Evolutionary conservation across 2,113 vertebrate genomes (phyloP).

Genomic region (Trogon surrucura): DNA sequence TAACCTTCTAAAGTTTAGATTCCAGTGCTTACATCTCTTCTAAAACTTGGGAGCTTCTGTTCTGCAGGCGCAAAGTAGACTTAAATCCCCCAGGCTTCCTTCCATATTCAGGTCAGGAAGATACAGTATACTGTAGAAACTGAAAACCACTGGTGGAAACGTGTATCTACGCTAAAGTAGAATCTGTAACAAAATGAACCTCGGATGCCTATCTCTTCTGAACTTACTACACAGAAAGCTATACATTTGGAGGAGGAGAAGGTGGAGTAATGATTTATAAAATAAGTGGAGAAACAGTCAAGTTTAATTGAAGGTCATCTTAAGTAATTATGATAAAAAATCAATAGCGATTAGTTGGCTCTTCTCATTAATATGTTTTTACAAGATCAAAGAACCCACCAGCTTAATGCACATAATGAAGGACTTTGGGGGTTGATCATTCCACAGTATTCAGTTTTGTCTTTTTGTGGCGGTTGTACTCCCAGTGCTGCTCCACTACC

Average conservation of each 20-base stretch:
- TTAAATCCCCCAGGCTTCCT: neutral
- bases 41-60: neutral
- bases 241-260: neutral
- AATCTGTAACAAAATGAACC: conserved; percentile 17
- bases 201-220: neutral
- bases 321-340: neutral
- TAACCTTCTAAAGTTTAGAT: neutral
- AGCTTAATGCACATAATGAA: neutral
- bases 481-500: neutral
- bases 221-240: neutral
- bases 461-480: neutral
- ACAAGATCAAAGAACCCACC: neutral
- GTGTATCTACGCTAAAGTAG: neutral
- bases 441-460: neutral
- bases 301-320: neutral
- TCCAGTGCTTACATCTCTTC: neutral
- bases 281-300: neutral
- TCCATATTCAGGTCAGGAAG: conserved; percentile 30
- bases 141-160: conserved; percentile 25
- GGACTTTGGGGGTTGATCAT: neutral
- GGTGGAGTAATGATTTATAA: neutral
- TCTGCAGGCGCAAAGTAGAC: neutral
- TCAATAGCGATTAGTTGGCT: neutral
- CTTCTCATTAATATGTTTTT: neutral
- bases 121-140: conserved; percentile 1